phyloP scores from a whole-genome alignment of 2,113 vertebrate genomes.

The Coptodon bakossiorum region DNA sequence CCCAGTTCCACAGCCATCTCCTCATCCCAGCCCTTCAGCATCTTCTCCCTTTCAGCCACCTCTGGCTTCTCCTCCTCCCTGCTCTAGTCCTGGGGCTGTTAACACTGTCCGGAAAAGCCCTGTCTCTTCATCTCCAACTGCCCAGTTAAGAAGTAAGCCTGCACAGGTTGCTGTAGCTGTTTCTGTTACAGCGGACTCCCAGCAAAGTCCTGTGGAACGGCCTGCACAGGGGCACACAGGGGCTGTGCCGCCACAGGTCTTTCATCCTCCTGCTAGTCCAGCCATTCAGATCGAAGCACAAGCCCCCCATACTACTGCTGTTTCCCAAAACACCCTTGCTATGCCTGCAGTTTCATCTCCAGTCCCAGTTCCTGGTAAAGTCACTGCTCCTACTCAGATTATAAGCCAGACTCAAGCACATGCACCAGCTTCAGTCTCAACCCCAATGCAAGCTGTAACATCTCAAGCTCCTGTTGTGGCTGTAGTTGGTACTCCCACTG shows the following conservation, averaged over 20 bases:
- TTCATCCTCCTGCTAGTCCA: constrained; percentile 22
- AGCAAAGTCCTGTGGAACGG: constrained; percentile 76
- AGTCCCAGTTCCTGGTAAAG: constrained; percentile 21
- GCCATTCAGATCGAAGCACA: constrained; percentile 34
- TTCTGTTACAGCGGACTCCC: constrained; percentile 67
- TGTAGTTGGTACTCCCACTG: not conserved
- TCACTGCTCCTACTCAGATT: constrained; percentile 20
- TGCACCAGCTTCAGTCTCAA: constrained; percentile 17
- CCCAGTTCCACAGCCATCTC: constrained; percentile 65
- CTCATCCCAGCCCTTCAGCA: constrained; percentile 33
- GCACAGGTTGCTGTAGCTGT: constrained; percentile 75
- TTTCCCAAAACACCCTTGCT: constrained; percentile 8
- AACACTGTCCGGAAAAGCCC: constrained; percentile 77
- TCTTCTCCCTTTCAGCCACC: constrained; percentile 71
- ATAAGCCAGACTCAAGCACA: constrained; percentile 19
- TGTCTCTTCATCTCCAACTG: constrained; percentile 66
- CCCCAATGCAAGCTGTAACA: not conserved
- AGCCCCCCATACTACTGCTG: constrained; percentile 2
- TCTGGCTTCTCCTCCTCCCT: constrained; percentile 76
- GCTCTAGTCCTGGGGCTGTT: constrained; percentile 77
- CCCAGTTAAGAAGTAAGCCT: constrained; percentile 75
- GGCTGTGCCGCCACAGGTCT: constrained; percentile 2
- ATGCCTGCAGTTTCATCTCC: constrained; percentile 32
- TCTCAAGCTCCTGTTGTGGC: constrained; percentile 37
- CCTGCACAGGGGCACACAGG: constrained; percentile 57